Conservation (phyloP, 1,140 invertebrate genomes). For the Lepidurus couesii region DNA sequence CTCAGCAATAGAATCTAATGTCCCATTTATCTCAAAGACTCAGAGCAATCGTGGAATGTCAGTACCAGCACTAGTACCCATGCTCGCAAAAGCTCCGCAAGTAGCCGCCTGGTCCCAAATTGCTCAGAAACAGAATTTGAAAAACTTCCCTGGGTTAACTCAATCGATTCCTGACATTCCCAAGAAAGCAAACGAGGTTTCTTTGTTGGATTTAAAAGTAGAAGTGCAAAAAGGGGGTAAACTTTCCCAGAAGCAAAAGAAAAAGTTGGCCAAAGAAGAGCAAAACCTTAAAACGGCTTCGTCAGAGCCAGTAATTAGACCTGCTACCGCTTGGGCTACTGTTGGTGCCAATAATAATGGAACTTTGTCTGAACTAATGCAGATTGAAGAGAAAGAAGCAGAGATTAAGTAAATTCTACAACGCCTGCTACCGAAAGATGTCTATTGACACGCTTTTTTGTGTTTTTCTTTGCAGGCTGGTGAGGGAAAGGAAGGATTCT, state of each 20-base stretch:
- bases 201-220: not conserved
- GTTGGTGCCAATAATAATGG: not conserved
- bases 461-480: not conserved
- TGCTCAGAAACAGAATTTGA: not conserved
- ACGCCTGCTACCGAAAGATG: not conserved
- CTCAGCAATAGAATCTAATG: not conserved
- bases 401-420: not conserved
- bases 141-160: not conserved
- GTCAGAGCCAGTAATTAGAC: constrained; percentile 24
- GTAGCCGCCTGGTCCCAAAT: not conserved
- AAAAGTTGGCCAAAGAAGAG: constrained; percentile 13
- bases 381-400: not conserved
- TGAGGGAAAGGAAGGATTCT: constrained; percentile 24
- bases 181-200: not conserved
- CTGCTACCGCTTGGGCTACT: not conserved
- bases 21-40: not conserved
- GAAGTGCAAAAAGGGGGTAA: not conserved
- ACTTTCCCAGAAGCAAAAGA: not conserved
- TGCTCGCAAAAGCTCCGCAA: not conserved
- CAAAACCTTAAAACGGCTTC: not conserved
- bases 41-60: not conserved
- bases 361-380: not conserved
- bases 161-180: not conserved
- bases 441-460: not conserved
- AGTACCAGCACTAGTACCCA: not conserved